Conservation (phyloP, 2,797 vertebrate species). For the Menidia menidia region DNA sequence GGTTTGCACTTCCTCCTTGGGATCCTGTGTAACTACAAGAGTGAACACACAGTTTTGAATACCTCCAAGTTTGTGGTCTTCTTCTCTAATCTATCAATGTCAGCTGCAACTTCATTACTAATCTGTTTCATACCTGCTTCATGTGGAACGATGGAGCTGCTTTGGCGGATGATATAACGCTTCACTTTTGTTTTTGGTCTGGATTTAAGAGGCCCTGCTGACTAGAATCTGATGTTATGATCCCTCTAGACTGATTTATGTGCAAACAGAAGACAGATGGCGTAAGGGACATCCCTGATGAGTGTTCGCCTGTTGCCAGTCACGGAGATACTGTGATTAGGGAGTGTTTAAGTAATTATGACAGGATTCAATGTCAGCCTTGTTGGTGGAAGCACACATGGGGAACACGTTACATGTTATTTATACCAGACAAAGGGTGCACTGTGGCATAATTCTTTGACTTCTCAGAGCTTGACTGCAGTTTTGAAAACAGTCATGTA, state of each 20-base stretch:
- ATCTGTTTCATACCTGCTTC: conserved; percentile 76
- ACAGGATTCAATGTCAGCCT: conserved; percentile 84
- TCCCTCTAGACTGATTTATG: conserved; percentile 85
- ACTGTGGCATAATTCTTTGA: conserved; percentile 89
- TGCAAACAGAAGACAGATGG: conserved; percentile 88
- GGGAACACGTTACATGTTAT: conserved; percentile 92
- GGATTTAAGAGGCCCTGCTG: conserved; percentile 77
- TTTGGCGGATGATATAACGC: conserved; percentile 69
- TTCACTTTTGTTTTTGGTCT: conserved; percentile 82
- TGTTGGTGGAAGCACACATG: conserved; percentile 84
- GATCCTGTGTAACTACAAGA: conserved; percentile 67
- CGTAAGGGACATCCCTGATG: conserved; percentile 83
- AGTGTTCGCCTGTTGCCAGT: conserved; percentile 87
- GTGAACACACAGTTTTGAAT: conserved; percentile 62
- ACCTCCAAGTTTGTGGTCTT: conserved; percentile 65
- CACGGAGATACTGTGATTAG: conserved; percentile 90
- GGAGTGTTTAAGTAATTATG: conserved; percentile 93
- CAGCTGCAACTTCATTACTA: conserved; percentile 64
- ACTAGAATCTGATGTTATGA: conserved; percentile 76
- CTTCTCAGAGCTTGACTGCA: conserved; percentile 83
- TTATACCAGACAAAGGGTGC: conserved; percentile 88
- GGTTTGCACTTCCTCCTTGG: conserved; percentile 61
- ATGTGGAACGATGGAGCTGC: conserved; percentile 58
- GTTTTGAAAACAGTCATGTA: conserved; percentile 76
- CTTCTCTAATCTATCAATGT: conserved; percentile 74